Conservation (phyloP, 2,113 vertebrate genomes). For the Ardeotis arabs region DNA sequence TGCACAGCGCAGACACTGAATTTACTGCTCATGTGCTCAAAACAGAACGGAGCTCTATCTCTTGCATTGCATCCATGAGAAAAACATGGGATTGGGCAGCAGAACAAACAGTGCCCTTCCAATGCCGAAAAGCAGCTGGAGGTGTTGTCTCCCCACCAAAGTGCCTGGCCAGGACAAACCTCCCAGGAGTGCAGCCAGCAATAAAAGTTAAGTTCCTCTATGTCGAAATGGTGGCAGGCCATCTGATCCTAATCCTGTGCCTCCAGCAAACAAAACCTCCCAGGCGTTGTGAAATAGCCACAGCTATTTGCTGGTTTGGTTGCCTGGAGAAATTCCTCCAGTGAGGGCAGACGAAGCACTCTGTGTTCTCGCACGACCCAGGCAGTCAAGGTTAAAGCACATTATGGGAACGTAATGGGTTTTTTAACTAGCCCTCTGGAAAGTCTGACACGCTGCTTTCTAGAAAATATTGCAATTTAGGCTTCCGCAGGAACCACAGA, state of each 20-base stretch:
- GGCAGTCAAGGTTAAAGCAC: conserved; percentile 30
- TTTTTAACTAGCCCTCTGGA: conserved; percentile 15
- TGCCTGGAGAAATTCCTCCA: conserved; percentile 2
- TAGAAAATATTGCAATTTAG: conserved; percentile 19
- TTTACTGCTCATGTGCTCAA: neutral
- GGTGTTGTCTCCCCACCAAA: neutral
- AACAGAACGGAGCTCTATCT: neutral
- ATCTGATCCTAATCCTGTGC: conserved; percentile 14
- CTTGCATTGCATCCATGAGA: neutral
- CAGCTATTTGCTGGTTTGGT: neutral
- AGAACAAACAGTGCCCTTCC: neutral
- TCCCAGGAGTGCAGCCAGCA: neutral
- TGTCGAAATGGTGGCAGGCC: neutral
- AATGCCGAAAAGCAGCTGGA: neutral
- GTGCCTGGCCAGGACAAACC: neutral
- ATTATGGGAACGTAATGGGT: neutral
- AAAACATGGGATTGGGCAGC: neutral
- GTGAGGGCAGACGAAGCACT: neutral
- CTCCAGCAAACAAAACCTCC: conserved; percentile 18
- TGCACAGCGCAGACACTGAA: neutral
- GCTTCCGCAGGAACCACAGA: conserved; percentile 10
- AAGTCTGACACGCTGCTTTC: neutral
- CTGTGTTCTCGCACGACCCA: neutral
- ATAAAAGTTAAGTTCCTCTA: neutral
- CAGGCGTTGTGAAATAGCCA: neutral